Evolutionary conservation across 2,797 vertebrate species (phyloP).

Genomic region (Rhyacichthys aspro): DNA sequence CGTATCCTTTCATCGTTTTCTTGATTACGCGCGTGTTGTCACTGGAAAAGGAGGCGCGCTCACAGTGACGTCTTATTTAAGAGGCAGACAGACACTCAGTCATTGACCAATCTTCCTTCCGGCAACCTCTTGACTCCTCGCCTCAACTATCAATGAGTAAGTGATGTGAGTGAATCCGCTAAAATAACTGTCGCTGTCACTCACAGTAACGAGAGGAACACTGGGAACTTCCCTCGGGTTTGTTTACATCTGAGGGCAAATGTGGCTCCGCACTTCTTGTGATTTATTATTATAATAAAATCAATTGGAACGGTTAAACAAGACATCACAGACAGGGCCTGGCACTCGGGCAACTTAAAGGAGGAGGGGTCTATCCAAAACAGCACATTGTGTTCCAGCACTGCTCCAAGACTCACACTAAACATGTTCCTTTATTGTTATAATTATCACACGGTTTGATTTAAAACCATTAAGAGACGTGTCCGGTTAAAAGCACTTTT

Average conservation of each 20-base stretch:
- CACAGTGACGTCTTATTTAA: constrained; percentile 57
- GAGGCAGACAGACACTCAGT: constrained; percentile 53
- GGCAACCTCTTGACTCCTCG: constrained; percentile 54
- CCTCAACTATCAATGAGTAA: constrained; percentile 35
- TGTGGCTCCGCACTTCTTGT: too few relatives aligned
- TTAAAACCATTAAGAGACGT: too few relatives aligned
- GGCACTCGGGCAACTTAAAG: too few relatives aligned
- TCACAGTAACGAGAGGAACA: neutral
- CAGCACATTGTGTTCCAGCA: constrained; percentile 24
- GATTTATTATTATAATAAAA: too few relatives aligned
- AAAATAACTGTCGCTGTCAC: constrained; percentile 5
- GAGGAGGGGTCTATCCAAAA: constrained; percentile 19
- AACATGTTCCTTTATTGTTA: too few relatives aligned
- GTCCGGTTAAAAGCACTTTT: too few relatives aligned
- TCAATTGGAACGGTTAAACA: too few relatives aligned
- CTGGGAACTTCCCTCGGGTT: too few relatives aligned
- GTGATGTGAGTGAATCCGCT: constrained; percentile 22
- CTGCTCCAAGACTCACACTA: neutral
- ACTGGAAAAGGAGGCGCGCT: constrained; percentile 31
- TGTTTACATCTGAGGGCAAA: too few relatives aligned
- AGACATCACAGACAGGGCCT: too few relatives aligned
- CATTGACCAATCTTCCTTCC: constrained; percentile 55
- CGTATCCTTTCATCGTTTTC: neutral
- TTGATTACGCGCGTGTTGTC: constrained; percentile 16
- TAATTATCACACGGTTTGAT: too few relatives aligned